A percentile compares a stretch with the other conserved stretches of the same genome.
These are phyloP conservation scores for Caenorhabditis doughertyi DNA, from an alignment of 2,888 invertebrate species.

Conservation along the genomic window DNA sequence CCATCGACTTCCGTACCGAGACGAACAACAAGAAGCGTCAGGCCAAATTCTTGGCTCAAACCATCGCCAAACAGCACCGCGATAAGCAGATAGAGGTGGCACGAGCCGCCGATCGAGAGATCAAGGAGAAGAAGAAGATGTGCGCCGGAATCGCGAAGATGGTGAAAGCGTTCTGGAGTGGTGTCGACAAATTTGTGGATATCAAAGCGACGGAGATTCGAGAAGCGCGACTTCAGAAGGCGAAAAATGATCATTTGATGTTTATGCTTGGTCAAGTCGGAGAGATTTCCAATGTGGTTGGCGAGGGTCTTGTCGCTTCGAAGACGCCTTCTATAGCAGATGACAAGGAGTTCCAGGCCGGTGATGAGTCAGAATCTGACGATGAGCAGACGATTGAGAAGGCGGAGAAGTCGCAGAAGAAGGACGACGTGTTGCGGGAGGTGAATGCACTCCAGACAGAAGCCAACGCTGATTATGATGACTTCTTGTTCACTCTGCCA, in stretches of 20 bases:
- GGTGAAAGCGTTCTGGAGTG: conserved; percentile 94
- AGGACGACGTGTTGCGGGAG: conserved; percentile 88
- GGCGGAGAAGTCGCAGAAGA: conserved; percentile 66
- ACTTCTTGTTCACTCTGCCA: conserved; percentile 84
- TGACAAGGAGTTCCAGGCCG: conserved; percentile 51
- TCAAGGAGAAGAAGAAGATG: conserved; percentile 85
- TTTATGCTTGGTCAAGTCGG: conserved; percentile 99
- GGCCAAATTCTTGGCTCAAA: conserved; percentile 67
- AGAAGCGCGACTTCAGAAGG: conserved; percentile 95
- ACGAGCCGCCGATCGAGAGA: conserved; percentile 90
- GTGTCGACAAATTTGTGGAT: conserved; percentile 91
- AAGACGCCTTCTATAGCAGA: conserved; percentile 68
- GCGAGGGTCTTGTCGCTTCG: conserved; percentile 74
- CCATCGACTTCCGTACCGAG: conserved; percentile 97
- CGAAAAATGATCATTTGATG: conserved; percentile 95
- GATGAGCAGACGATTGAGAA: conserved; percentile 75
- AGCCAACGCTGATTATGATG: conserved; percentile 92
- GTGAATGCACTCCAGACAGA: conserved; percentile 92
- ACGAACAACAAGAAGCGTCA: conserved; percentile 93
- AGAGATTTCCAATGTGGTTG: conserved; percentile 87
- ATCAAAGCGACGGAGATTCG: conserved; percentile 86
- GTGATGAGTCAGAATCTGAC: conserved; percentile 67
- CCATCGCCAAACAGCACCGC: conserved; percentile 66
- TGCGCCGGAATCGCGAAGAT: conserved; percentile 94
- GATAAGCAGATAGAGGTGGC: conserved; percentile 93